A percentile compares a stretch with the other conserved stretches of the same genome.
Evolutionary conservation across 2,113 vertebrate species (phyloP).

Genomic region (Pseudorasbora parva): DNA sequence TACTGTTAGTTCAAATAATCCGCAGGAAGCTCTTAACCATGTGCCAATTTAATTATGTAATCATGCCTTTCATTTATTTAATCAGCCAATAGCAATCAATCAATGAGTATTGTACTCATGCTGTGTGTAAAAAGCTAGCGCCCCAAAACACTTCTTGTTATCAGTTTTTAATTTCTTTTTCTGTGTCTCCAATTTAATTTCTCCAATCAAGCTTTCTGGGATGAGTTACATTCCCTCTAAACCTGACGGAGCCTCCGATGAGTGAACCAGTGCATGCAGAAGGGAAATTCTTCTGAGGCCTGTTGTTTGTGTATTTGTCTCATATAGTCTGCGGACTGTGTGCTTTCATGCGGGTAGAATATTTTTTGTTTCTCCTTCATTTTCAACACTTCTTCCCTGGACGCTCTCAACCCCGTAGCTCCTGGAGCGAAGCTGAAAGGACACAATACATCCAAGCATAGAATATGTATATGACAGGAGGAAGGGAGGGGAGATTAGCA

Average conservation of each 20-base stretch:
- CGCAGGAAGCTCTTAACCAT: background rate
- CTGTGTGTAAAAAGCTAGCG: background rate
- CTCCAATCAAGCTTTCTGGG: slow-evolving; percentile 47
- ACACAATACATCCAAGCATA: slow-evolving; percentile 47
- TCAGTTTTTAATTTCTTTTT: slow-evolving; percentile 62
- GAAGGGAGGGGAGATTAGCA: slow-evolving; percentile 52
- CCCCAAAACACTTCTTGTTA: slow-evolving; percentile 49
- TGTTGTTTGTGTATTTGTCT: background rate
- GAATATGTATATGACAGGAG: slow-evolving; percentile 36
- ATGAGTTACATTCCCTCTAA: slow-evolving; percentile 52
- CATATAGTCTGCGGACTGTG: background rate
- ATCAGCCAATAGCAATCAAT: slow-evolving; percentile 29
- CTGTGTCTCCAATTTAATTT: slow-evolving; percentile 63
- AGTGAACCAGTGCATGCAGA: background rate
- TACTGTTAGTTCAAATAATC: background rate
- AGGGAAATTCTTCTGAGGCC: background rate
- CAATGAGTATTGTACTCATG: background rate
- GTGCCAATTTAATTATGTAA: background rate
- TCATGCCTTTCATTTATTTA: background rate
- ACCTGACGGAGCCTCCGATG: slow-evolving; percentile 44
- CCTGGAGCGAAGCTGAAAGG: slow-evolving; percentile 40
- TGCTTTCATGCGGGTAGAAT: background rate
- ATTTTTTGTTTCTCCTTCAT: slow-evolving; percentile 37
- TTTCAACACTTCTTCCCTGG: background rate
- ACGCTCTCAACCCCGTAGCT: slow-evolving; percentile 14